Conservation (phyloP, 2,113 vertebrate genomes). For the Chlorocebus sabaeus region DNA sequence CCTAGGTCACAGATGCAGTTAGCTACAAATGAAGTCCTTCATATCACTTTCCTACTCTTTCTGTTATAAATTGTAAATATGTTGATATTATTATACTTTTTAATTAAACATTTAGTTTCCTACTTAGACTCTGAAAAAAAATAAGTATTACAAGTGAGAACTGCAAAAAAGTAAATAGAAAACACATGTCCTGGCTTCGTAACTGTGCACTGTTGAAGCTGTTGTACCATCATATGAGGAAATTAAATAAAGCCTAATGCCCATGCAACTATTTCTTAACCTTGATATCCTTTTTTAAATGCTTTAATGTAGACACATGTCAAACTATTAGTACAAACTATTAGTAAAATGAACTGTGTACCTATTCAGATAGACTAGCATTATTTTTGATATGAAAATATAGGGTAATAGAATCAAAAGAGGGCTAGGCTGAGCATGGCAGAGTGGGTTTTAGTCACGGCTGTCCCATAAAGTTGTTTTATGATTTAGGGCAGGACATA, state of each 20-base stretch:
- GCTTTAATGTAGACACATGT: neutral
- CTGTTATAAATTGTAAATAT: constrained; percentile 27
- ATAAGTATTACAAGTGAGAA: neutral
- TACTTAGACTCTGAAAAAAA: constrained; percentile 32
- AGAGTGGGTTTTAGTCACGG: neutral
- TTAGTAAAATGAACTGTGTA: neutral
- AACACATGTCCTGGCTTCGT: neutral
- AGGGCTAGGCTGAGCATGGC: neutral
- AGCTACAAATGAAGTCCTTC: neutral
- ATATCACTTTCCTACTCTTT: constrained; percentile 1
- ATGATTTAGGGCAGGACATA: neutral
- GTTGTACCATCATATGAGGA: neutral
- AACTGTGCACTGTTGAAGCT: neutral
- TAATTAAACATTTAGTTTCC: constrained; percentile 34
- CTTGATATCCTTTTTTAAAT: neutral
- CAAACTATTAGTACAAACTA: neutral
- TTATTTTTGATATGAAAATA: neutral
- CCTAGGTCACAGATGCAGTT: neutral
- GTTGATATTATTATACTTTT: neutral
- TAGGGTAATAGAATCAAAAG: neutral
- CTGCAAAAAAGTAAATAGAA: constrained; percentile 22
- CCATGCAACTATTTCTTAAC: neutral
- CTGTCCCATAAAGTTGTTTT: neutral
- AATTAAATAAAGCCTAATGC: constrained; percentile 35
- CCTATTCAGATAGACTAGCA: neutral